Evolutionary conservation across 1,140 invertebrate species (phyloP).

Genomic region (Drosophila bipectinata): DNA sequence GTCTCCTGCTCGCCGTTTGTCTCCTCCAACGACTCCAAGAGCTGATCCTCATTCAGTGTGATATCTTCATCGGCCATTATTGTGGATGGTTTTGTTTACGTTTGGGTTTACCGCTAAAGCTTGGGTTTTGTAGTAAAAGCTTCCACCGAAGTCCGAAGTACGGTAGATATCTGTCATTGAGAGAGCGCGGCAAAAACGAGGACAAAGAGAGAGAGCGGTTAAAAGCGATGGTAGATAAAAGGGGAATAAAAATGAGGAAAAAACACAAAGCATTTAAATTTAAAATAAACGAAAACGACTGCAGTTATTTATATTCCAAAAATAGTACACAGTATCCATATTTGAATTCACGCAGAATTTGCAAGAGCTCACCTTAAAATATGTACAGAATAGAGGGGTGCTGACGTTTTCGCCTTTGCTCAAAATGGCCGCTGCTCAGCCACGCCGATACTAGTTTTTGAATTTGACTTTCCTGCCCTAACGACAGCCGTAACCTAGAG

Average conservation of each 20-base stretch:
- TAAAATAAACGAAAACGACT: not conserved
- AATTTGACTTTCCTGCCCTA: constrained; percentile 1
- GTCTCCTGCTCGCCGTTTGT: constrained; percentile 83
- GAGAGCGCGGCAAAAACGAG: constrained; percentile 15
- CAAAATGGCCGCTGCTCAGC: constrained; percentile 70
- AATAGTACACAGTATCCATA: not conserved
- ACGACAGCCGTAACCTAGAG: constrained; percentile 7
- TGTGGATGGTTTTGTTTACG: constrained; percentile 56
- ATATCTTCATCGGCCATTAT: constrained; percentile 83
- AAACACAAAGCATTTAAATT: constrained; percentile 4
- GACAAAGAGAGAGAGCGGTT: constrained; percentile 21
- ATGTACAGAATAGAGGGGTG: constrained; percentile 32
- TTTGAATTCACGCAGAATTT: not conserved
- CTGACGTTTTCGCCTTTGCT: constrained; percentile 72
- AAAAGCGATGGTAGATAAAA: not conserved
- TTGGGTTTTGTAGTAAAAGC: constrained; percentile 39
- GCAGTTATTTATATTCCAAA: not conserved
- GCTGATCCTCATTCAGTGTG: constrained; percentile 83
- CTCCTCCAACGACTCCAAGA: constrained; percentile 83
- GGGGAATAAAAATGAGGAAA: constrained; percentile 13
- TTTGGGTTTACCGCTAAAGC: constrained; percentile 45
- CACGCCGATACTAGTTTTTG: constrained; percentile 16
- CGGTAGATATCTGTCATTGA: constrained; percentile 42
- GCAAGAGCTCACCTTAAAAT: constrained; percentile 41
- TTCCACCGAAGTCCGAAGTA: constrained; percentile 21